Evolutionary conservation across 2,797 vertebrate genomes (phyloP), one percentile per base, ranked within the genome.

Genomic region (Todus mexicanus): DNA sequence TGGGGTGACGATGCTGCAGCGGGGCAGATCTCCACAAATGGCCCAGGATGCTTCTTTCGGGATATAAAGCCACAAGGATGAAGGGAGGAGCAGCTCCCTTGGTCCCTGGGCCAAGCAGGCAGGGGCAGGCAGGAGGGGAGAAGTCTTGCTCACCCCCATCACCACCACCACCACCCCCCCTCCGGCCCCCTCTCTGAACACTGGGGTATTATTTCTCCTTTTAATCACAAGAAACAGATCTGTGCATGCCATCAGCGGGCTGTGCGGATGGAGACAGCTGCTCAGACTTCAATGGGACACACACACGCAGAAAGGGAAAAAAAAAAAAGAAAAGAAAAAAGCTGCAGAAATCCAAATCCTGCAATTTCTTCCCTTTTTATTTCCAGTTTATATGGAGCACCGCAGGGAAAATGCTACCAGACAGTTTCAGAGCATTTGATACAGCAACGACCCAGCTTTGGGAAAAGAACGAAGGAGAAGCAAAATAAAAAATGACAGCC

Each of bases 401-500:
- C 77, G 5, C 90, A 92, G 91, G 93, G 87, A 92, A 97, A 97
- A 95, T 10, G 51, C 77, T 92, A 93, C 83, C 92, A 93, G 94
- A 93, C 71, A 84, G 88, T 89, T 93, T 89, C 89, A 83, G 86
- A 93, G 93, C 79, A 94, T 94, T 94, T 90, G 93, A 96, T 95
- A 90, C 59, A 77, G 77, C 73, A 91, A 76, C 38, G 15, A 80
- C 60, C n/a, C 90, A 94, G 94, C 93, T 95, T 81, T 93, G 94
- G 95, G 92, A 95, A 86, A 93, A 92, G 92, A 91, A 92, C 2
- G 77, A 79, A 95, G 92, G 65, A 79, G 76, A 91, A 91, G 81
- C 66, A 84, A 96, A 96, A 96, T 92, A 95, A 92, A 96, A 96
- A 93, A 93, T 92, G 95, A 95, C 95, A 96, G 93, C 94, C 92